Base-by-base conservation (phyloP, 2,888 invertebrate species). In the Andrena hattorfiana region DNA sequence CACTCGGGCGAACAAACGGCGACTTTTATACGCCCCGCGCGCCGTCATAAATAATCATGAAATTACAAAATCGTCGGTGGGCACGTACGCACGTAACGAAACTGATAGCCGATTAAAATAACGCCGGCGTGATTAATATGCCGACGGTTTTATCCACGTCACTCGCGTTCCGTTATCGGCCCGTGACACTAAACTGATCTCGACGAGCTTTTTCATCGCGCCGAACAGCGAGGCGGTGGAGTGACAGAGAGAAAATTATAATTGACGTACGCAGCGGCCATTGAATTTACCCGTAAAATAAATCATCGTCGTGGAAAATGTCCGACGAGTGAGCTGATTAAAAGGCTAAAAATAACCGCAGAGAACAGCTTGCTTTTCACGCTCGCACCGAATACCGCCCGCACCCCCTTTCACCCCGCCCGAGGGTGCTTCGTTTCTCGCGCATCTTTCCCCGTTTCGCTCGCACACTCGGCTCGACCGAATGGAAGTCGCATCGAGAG, bases 141-240 rank as follows among this genome's bases (percentile, higher is more conserved):
- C n/a, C 54, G 42, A 26, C 48, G 42, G 73, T 70, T 70, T 70
- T 66, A 71, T 73, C 71, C 54, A 69, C 69, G 77, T 86, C 84
- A 62, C 59, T 75, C 79, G 62, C 49, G 48, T 68, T 59, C 73
- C 62, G 75, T 84, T 86, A 85, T 85, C 85, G 49, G 63, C 60
- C 49, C 59, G 28, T 77, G 70, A 81, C 77, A 68, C n/a, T 74
- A 81, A 83, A 80, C 59, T 56, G 78, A 83, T 64, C 76, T 63
- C 51, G 72, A 80, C 75, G 68, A 69, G 78, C 74, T 78, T 71
- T 77, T 74, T 77, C 80, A 78, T 80, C 66, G 35, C 59, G 23
- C n/a, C n/a, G 60, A 32, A 2, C 48, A 2, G 0, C 48, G 3
- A 0, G 10, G 1, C 1, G 8, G 16, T 3, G 16, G 32, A 10